Percentiles rank a stretch among this genome's conserved stretches.
Evolutionary conservation across 2,113 vertebrate species (phyloP).

Genomic region (Atlantisia rogersi): DNA sequence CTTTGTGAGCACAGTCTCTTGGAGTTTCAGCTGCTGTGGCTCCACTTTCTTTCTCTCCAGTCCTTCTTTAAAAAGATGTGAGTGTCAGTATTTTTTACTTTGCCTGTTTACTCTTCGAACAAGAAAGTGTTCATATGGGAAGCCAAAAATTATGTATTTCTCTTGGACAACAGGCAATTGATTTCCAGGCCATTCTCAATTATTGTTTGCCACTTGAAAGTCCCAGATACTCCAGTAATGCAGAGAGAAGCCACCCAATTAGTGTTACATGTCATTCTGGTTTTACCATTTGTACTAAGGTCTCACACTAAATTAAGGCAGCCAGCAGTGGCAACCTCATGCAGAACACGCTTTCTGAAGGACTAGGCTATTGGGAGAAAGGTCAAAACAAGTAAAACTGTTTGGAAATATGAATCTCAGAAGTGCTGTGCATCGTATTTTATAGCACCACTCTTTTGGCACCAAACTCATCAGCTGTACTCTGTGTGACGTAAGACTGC

Average conservation of each 20-base stretch:
- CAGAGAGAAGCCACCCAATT: not conserved
- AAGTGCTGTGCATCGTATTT: not conserved
- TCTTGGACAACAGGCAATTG: not conserved
- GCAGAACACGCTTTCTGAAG: not conserved
- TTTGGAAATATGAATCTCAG: not conserved
- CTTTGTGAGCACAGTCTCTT: not conserved
- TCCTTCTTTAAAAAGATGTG: not conserved
- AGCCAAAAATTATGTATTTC: not conserved
- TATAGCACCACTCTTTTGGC: not conserved
- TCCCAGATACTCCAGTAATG: not conserved
- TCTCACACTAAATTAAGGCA: not conserved
- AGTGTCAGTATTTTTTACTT: not conserved
- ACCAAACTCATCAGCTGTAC: not conserved
- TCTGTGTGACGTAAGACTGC: not conserved
- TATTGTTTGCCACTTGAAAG: not conserved
- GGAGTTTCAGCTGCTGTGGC: not conserved
- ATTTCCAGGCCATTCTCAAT: not conserved
- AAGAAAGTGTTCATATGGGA: not conserved
- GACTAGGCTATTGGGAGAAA: not conserved
- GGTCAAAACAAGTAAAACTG: not conserved
- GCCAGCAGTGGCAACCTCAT: not conserved
- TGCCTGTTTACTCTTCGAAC: not conserved
- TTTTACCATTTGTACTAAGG: not conserved
- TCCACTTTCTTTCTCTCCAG: not conserved
- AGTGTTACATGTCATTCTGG: not conserved